Evolutionary conservation across 2,888 invertebrate genomes (phyloP), one percentile per base, ranked within the genome.

Genomic region (Caenorhabditis sp.): DNA sequence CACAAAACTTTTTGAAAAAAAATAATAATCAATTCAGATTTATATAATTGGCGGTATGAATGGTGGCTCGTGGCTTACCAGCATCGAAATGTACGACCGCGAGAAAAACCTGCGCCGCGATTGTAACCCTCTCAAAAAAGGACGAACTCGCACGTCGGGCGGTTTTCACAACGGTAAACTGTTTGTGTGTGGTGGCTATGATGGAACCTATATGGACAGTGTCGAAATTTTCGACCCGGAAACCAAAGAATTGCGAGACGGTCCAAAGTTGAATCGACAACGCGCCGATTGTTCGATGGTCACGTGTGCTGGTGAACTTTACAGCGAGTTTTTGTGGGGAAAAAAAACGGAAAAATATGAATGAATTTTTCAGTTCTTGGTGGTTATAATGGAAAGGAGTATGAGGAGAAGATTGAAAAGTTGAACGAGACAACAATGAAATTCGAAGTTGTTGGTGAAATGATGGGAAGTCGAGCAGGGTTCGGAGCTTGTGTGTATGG

Each of bases 341-440:
- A 43, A 10, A 10, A 17, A 17, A 6, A 23, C 8, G 14, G 8
- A 58, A 31, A 31, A 31, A 10, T 31, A 31, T 31, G 4, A 31
- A 6, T 58, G 23, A 24, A n/a, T 23, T 59, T 36, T 59, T 23
- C 37, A 73, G 73, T 73, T 17, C 55, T 73, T 14, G 74, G 75
- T 27, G 75, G 75, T 27, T 75, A 66, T 59, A 75, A 75, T 23
- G 75, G 75, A 50, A 75, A 75, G 55, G 75, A 75, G 12, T 75
- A 75, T 50, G 75, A 75, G 36, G 70, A 75, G 36, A 65, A 64
- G 17, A 70, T 70, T 10, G 75, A 75, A 51, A 62, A 53, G 19
- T 8, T 65, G 36, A 62, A 61, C 19, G 65, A 68, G 10, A 1
- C 8, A 2, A 17, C 19, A 4, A 66, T 68, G 8, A 58, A 65